A percentile compares a stretch with the other conserved stretches of the same genome.
These are phyloP conservation scores for Aphidoletes aphidimyza DNA, from an alignment of 2,888 invertebrate genomes.

Conservation along the genomic window DNA sequence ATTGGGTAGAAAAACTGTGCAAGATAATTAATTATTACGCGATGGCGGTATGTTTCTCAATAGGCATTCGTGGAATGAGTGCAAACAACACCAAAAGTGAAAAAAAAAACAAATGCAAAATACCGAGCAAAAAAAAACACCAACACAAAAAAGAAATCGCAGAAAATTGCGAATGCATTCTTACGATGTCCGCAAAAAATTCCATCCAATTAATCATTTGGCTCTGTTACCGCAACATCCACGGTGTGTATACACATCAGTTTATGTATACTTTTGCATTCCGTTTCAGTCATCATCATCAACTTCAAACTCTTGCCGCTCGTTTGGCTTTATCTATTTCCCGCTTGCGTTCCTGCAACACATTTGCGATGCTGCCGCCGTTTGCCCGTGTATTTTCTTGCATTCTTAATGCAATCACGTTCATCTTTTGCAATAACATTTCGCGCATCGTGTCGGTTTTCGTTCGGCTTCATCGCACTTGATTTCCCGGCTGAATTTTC, in stretches of 20 bases:
- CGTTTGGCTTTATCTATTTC: neutral
- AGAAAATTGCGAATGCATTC: neutral
- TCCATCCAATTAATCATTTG: conserved; percentile 52
- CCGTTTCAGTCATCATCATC: conserved; percentile 8
- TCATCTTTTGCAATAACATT: neutral
- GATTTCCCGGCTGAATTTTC: conserved; percentile 53
- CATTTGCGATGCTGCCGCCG: conserved; percentile 5
- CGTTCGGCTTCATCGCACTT: conserved; percentile 20
- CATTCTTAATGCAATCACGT: conserved; percentile 20
- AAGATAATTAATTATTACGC: conserved; percentile 51
- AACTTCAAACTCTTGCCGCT: neutral
- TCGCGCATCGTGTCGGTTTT: neutral
- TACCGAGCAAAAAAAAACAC: neutral
- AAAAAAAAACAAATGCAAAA: neutral
- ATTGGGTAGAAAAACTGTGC: neutral
- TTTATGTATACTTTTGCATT: neutral
- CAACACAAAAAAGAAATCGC: neutral
- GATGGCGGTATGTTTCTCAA: conserved; percentile 8
- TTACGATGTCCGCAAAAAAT: neutral
- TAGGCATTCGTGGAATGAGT: neutral
- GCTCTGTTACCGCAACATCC: neutral
- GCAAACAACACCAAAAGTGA: no score
- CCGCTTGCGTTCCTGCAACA: neutral
- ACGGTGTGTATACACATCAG: neutral
- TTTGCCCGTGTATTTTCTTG: neutral